phyloP scores from a whole-genome alignment of 1,140 invertebrate species.

The Magallana gigas region DNA sequence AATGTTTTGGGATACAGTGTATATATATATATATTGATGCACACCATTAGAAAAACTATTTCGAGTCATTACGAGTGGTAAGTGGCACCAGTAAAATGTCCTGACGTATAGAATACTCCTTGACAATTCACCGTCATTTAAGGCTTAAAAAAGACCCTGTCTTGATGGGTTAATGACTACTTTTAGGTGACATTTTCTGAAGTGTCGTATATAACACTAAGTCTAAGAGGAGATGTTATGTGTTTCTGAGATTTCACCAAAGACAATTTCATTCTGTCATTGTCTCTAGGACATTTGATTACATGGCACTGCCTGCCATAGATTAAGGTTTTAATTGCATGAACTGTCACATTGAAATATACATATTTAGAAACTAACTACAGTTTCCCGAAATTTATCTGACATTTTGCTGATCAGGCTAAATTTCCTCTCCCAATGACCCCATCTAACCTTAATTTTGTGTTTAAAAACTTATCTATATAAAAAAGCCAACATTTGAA shows the following conservation, averaged over 20 bases:
- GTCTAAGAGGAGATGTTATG: constrained; percentile 2
- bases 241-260: constrained; percentile 10
- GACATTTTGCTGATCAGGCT: background rate
- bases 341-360: constrained; percentile 28
- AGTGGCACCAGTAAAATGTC: constrained; percentile 22
- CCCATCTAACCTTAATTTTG: background rate
- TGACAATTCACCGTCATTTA: constrained; percentile 21
- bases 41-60: background rate
- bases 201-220: constrained; percentile 31
- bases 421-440: background rate
- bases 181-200: constrained; percentile 29
- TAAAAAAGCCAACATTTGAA: background rate
- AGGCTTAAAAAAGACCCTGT: background rate
- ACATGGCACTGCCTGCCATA: background rate
- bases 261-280: background rate
- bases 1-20: background rate
- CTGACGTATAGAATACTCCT: background rate
- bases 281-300: constrained; percentile 3
- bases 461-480: background rate
- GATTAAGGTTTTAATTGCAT: constrained; percentile 26
- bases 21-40: background rate
- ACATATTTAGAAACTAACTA: background rate
- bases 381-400: too few relatives aligned
- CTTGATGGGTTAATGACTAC: constrained; percentile 5
- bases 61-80: background rate